phyloP scores from a whole-genome alignment of 2,888 invertebrate genomes.

The Iphiclides podalirius region DNA sequence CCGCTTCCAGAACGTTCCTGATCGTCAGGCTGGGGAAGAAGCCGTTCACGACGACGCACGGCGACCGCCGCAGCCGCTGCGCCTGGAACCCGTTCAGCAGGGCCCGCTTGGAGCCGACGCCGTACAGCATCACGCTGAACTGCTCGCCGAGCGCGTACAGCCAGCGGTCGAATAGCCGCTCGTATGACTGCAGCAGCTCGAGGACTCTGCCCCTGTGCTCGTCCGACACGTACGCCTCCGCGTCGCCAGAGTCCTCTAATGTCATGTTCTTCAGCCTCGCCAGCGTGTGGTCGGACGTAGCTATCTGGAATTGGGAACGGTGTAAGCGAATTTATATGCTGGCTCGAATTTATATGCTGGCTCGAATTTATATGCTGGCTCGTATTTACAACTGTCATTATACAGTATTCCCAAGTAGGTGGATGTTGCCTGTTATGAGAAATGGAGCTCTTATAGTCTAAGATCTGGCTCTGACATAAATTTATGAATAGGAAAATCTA shows the following conservation, averaged over 20 bases:
- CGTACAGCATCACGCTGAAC: slow-evolving; percentile 92
- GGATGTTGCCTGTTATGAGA: too few species aligned
- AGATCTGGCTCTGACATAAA: too few species aligned
- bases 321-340: too few species aligned
- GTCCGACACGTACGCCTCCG: slow-evolving; percentile 80
- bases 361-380: too few species aligned
- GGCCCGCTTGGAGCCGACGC: slow-evolving; percentile 92
- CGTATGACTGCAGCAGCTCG: slow-evolving; percentile 79
- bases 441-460: too few species aligned
- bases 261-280: slow-evolving; percentile 86
- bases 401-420: too few species aligned
- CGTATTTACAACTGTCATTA: too few species aligned
- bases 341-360: too few species aligned
- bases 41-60: slow-evolving; percentile 92
- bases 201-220: slow-evolving; percentile 81
- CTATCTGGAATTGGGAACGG: slow-evolving; percentile 65
- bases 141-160: slow-evolving; percentile 87
- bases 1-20: slow-evolving; percentile 89
- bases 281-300: slow-evolving; percentile 90
- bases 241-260: slow-evolving; percentile 75
- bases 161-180: slow-evolving; percentile 85
- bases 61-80: slow-evolving; percentile 65
- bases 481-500: too few species aligned
- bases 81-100: slow-evolving; percentile 88
- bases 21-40: slow-evolving; percentile 94